phyloP scores from a whole-genome alignment of 1,140 invertebrate species.

The Pseudomyrmex pallidus region DNA sequence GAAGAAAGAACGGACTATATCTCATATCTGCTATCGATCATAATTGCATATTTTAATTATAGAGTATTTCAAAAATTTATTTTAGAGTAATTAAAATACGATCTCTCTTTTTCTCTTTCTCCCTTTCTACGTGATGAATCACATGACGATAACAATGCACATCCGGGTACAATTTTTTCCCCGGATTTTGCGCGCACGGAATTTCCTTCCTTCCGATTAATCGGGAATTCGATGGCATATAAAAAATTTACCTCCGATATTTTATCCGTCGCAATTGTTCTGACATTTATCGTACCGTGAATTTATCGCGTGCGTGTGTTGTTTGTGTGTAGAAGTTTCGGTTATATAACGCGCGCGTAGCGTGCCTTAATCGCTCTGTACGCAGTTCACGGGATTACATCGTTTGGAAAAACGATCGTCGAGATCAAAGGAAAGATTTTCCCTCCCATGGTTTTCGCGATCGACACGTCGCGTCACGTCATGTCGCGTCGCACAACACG shows the following conservation, averaged over 20 bases:
- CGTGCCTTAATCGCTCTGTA: slow-evolving; percentile 31
- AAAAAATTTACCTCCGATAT: slow-evolving; percentile 7
- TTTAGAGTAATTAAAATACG: background rate
- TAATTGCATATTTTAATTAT: background rate
- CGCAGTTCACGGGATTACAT: slow-evolving; percentile 23
- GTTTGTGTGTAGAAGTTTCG: background rate
- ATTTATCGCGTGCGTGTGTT: background rate
- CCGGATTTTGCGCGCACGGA: background rate
- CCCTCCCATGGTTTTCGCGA: slow-evolving; percentile 44
- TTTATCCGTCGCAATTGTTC: slow-evolving; percentile 8
- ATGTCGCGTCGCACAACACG: background rate
- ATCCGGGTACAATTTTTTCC: background rate
- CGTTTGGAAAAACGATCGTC: slow-evolving; percentile 18
- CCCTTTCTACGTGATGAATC: background rate
- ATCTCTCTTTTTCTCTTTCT: too few species aligned
- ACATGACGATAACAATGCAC: background rate
- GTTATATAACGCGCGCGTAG: slow-evolving; percentile 1
- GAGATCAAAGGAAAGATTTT: slow-evolving; percentile 53
- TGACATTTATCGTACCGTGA: slow-evolving; percentile 6
- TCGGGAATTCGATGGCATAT: background rate
- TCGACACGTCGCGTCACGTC: slow-evolving; percentile 43
- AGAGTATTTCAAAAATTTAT: background rate
- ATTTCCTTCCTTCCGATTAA: background rate
- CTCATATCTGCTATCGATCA: background rate
- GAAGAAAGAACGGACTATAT: background rate